These are phyloP conservation scores for Laupala kohalensis DNA, from an alignment of 1,140 invertebrate genomes.

Conservation along the genomic window DNA sequence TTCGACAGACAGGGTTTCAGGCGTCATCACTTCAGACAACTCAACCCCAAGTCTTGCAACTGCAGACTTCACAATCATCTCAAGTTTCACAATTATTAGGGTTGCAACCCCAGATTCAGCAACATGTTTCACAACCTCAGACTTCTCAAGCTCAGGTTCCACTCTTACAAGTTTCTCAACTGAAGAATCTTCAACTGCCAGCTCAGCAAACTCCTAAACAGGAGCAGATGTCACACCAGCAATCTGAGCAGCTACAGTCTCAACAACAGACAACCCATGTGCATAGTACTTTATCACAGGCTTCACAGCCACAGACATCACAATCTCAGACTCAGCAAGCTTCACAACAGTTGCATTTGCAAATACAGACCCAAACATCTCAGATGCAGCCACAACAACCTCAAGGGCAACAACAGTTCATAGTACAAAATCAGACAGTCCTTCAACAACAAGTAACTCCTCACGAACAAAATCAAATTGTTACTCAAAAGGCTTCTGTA, in stretches of 20 bases:
- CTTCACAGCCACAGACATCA: conserved; percentile 26
- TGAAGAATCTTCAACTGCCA: too few relatives aligned
- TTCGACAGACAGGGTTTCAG: too few relatives aligned
- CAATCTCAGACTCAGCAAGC: conserved; percentile 18
- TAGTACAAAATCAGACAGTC: conserved; percentile 12
- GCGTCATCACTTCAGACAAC: too few relatives aligned
- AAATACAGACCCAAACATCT: conserved; percentile 20
- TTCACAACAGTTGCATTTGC: conserved; percentile 16
- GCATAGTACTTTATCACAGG: not conserved
- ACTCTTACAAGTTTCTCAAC: too few relatives aligned
- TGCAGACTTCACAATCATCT: conserved; percentile 3
- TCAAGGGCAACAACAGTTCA: conserved; percentile 14
- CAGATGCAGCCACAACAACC: conserved; percentile 2
- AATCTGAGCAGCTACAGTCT: not conserved
- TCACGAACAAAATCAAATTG: conserved; percentile 7
- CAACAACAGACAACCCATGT: not conserved
- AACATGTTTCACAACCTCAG: too few relatives aligned
- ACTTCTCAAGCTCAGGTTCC: too few relatives aligned
- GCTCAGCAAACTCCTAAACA: too few relatives aligned
- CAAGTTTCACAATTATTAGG: not conserved
- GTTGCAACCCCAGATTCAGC: not conserved
- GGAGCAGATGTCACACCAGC: not conserved
- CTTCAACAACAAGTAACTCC: conserved; percentile 12
- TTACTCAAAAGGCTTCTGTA: conserved; percentile 3
- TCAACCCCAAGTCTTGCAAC: conserved; percentile 6